Evolutionary conservation across 2,797 vertebrate genomes (phyloP), one percentile per base, ranked within the genome.

Genomic region (Eulemur mongoz): DNA sequence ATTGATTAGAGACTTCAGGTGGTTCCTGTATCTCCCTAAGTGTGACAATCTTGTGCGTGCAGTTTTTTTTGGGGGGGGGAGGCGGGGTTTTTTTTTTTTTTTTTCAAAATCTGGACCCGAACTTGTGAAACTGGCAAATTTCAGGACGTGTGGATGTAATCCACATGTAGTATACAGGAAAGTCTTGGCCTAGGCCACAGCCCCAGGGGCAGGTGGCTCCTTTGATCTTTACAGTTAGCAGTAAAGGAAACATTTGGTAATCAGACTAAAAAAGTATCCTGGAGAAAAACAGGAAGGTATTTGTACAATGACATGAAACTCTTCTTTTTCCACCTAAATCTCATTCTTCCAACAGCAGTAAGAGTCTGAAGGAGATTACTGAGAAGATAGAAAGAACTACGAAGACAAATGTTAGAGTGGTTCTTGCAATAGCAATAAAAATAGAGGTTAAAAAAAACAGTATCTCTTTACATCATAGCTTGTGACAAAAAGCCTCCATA

Each of bases 211-310:
- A 80, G 91, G 90, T 93, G 85, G 78, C 83, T 87, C 54, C 25
- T 94, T 95, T 94, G 76, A 96, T 92, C 96, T 92, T 88, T 90
- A 54, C 12, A 59, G 63, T 67, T 23, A 72, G 67, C 78, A 63
- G 69, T 96, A 92, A 95, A 92, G 81, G 93, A 97, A 97, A 89
- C 81, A 92, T 96, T 91, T 95, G 94, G 69, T 82, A 84, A 89
- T 93, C 81, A 91, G 52, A 92, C 84, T 73, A 18, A 79, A 92
- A 79, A 76, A 86, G 63, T 38, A 78, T 43, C 57, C 48, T 35
- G 38, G 38, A 40, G n/a, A 83, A 95, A 94, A 94, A 85, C n/a
- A 72, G 61, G n/a, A 93, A 84, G 65, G 32, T 52, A 61, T 87
- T 86, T 82, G 25, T 82, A 57, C 80, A 85, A 30, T 92, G 76